Evolutionary conservation across 1,140 invertebrate genomes (phyloP), one percentile per base, ranked within the genome.

Genomic region (Dufourea novaeangliae): DNA sequence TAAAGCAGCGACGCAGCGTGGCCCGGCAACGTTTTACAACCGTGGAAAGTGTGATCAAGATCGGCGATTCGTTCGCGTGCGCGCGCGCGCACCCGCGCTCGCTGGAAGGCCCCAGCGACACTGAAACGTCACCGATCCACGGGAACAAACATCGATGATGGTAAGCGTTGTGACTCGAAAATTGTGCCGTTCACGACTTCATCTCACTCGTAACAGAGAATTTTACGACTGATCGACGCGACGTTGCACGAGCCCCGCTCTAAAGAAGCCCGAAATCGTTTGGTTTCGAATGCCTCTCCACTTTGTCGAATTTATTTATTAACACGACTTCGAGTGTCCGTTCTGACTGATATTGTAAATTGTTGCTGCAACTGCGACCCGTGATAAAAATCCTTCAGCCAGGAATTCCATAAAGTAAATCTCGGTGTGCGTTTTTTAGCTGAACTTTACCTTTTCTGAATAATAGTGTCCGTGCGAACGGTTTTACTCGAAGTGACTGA

Each of bases 11-110:
- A 10, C 61, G 57, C 61, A 39, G 34, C 37, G 74, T 54, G 41
- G 39, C 68, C 46, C n/a, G 34, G 62, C 27, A 12, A 64, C 54
- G 14, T 50, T 81, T 71, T 52, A 68, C 72, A 64, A 50, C 63
- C 73, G 63, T 29, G 41, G 80, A 64, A 71, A 70, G 41, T 52
- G 11, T 8, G 62, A 67, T 66, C 61, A 44, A 27, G 56, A 82
- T 67, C 66, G 66, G 11, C 80, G 67, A 74, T 74, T 44, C 68
- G 44, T 59, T 78, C 63, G n/a, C 69, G 46, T 46, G 39, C 56
- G 39, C 27, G 70, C 39, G 29, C 27, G 41, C 5, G 12, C 20
- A 20, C 8, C 20, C 4, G 63, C 29, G 14, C 73, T 12, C 29
- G 41, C 39, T 25, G 57, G 56, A 34, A 12, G 59, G 29, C 52